Percentiles rank a stretch among this genome's conserved stretches.
Evolutionary conservation across 1,140 invertebrate species (phyloP).

Genomic region (Lepidurus apus): DNA sequence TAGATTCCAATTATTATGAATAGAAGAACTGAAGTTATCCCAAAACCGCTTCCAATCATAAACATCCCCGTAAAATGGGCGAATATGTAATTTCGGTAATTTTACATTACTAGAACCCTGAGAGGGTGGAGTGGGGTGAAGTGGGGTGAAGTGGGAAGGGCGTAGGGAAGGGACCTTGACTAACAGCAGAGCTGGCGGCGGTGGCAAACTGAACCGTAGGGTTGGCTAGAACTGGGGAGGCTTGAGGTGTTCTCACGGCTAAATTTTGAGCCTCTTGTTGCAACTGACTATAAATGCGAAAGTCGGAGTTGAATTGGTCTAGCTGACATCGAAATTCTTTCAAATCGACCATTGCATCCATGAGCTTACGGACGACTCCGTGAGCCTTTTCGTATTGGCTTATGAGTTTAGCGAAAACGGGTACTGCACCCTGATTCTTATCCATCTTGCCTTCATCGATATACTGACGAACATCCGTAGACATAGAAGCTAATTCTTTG

Average conservation of each 20-base stretch:
- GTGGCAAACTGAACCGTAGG: not conserved
- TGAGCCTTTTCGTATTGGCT: not conserved
- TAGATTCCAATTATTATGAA: too few relatives aligned
- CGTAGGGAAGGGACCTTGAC: not conserved
- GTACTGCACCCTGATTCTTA: not conserved
- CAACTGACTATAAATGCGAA: not conserved
- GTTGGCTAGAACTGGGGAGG: not conserved
- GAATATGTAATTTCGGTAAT: conserved; percentile 2
- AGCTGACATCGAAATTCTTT: not conserved
- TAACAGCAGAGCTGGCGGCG: not conserved
- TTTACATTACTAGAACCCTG: not conserved
- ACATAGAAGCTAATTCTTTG: not conserved
- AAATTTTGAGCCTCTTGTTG: not conserved
- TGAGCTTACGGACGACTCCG: not conserved
- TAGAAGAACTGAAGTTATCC: not conserved
- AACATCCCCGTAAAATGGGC: not conserved
- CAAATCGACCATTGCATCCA: not conserved
- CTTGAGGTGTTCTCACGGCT: not conserved
- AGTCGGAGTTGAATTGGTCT: not conserved
- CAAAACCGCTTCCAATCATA: not conserved
- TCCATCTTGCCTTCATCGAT: not conserved
- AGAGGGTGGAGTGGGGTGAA: not conserved
- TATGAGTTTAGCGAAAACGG: not conserved
- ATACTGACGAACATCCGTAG: not conserved
- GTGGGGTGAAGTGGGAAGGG: not conserved